phyloP scores from a whole-genome alignment of 2,888 invertebrate species.

The Drosophila tanythrix region DNA sequence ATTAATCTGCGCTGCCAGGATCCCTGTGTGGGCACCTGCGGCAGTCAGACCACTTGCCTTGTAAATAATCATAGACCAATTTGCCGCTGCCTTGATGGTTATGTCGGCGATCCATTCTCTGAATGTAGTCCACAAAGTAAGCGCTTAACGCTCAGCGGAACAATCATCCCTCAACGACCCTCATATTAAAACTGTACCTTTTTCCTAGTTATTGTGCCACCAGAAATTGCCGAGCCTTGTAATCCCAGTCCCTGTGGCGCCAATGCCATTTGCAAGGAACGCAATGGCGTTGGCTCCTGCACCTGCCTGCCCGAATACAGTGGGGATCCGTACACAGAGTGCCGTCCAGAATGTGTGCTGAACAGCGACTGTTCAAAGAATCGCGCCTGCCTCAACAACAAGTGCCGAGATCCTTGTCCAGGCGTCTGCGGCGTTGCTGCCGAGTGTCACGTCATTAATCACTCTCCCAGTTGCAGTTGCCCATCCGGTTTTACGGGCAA shows the following conservation, averaged over 20 bases:
- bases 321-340: slow-evolving; percentile 94
- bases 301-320: slow-evolving; percentile 92
- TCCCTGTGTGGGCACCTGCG: slow-evolving; percentile 94
- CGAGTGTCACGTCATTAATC: slow-evolving; percentile 92
- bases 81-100: slow-evolving; percentile 92
- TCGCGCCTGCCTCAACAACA: slow-evolving; percentile 93
- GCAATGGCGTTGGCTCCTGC: slow-evolving; percentile 93
- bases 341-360: slow-evolving; percentile 93
- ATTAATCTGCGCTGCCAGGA: slow-evolving; percentile 92
- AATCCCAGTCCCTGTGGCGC: slow-evolving; percentile 94
- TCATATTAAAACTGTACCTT: slow-evolving; percentile 24
- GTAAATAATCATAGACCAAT: slow-evolving; percentile 93
- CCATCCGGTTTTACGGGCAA: slow-evolving; percentile 92
- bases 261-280: slow-evolving; percentile 93
- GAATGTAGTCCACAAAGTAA: slow-evolving; percentile 88
- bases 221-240: slow-evolving; percentile 90
- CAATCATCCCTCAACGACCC: background rate
- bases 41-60: slow-evolving; percentile 90
- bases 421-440: slow-evolving; percentile 93
- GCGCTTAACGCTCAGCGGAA: slow-evolving; percentile 52
- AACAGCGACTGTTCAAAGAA: slow-evolving; percentile 92
- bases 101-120: slow-evolving; percentile 93
- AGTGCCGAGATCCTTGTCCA: slow-evolving; percentile 93
- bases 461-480: slow-evolving; percentile 93
- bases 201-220: slow-evolving; percentile 83